Evolutionary conservation across 2,113 vertebrate species (phyloP).

Genomic region (Neofelis nebulosa): DNA sequence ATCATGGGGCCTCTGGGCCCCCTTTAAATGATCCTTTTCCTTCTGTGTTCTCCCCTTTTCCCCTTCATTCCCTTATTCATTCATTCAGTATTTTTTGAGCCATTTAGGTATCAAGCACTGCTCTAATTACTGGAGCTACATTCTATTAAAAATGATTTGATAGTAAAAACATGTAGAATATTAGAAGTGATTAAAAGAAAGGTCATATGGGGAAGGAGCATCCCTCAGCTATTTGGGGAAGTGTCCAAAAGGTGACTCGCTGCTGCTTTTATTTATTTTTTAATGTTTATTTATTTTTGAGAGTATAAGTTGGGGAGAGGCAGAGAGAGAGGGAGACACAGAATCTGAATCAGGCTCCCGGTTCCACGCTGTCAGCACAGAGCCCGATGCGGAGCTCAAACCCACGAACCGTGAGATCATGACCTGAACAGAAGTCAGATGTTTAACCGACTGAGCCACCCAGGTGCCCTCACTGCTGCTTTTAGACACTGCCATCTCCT

Average conservation of each 20-base stretch:
- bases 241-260: background rate
- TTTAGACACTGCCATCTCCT: background rate
- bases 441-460: too few species aligned
- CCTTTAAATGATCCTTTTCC: background rate
- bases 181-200: background rate
- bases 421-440: too few species aligned
- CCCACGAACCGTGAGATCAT: too few species aligned
- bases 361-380: too few species aligned
- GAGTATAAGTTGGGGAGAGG: too few species aligned
- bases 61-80: background rate
- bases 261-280: background rate
- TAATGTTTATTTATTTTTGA: too few species aligned
- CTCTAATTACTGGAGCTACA: background rate
- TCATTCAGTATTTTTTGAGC: background rate
- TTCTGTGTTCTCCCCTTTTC: background rate
- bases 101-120: background rate
- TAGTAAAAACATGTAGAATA: background rate
- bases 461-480: background rate
- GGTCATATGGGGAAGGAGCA: background rate
- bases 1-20: fast-evolving
- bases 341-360: too few species aligned
- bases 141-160: background rate
- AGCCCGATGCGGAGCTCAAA: too few species aligned
- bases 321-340: too few species aligned
- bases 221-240: background rate